Evolutionary conservation across 1,140 invertebrate species (phyloP), one percentile per base, ranked within the genome.

Genomic region (Sitophilus oryzae): DNA sequence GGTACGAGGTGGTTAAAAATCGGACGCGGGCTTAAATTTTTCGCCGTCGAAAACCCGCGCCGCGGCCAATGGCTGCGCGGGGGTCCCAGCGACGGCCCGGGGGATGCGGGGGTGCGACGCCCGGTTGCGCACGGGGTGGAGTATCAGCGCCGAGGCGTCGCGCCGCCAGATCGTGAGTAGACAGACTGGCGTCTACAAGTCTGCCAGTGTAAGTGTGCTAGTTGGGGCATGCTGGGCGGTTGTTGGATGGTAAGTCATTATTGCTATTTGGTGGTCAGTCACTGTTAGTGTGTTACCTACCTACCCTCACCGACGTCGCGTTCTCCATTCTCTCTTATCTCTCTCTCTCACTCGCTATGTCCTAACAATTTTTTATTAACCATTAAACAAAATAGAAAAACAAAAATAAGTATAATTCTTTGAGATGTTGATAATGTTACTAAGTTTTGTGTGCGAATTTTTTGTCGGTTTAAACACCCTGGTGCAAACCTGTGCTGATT

Each of bases 171-270:
- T 63, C 64, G 66, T 75, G 55, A 74, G 73, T 48, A 76, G 76
- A 70, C 76, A 76, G 54, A 73, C 75, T 56, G 77, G 74, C 64
- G 77, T 71, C 45, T 73, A 73, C 58, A 72, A 71, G 64, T 76
- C 74, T 66, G 60, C 41, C 61, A 52, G 47, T 51, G 53, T 60
- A 56, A 56, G 43, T 52, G 48, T 60, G 58, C 47, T 56, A 56
- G 43, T 55, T 55, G 36, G 36, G 42, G 34, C 23, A 30, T 55
- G 47, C 48, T 56, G n/a, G n/a, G n/a, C n/a, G n/a, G n/a, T n/a
- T n/a, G n/a, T n/a, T n/a, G n/a, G n/a, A n/a, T 60, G 58, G 53
- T 60, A 60, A 60, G 53, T 56, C 44, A 59, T 59, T 59, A 55
- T 56, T 55, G 48, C 46, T 23, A 44, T 43, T 50, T 59, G 44